Evolutionary conservation across 2,888 invertebrate genomes (phyloP).

Genomic region (Acrobasis consociella): DNA sequence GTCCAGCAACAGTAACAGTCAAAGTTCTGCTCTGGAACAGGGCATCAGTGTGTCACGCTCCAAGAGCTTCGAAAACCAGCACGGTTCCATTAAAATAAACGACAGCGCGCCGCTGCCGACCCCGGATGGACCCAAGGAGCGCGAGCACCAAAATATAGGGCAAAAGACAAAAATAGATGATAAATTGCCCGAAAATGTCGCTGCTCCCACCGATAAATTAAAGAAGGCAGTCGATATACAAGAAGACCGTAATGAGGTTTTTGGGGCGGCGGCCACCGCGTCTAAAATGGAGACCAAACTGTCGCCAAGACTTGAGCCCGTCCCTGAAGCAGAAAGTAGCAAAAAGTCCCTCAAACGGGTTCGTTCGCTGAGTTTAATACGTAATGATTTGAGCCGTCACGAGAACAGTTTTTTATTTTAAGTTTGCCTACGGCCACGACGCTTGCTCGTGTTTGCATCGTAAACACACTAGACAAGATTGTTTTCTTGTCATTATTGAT

Average conservation of each 20-base stretch:
- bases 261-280: conserved; percentile 41
- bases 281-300: conserved; percentile 36
- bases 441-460: no score
- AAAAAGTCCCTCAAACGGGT: conserved; percentile 72
- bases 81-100: conserved; percentile 51
- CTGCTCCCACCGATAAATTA: conserved; percentile 35
- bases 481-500: no score
- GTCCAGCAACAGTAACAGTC: conserved; percentile 55
- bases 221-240: conserved; percentile 58
- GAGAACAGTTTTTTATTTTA: not conserved
- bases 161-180: conserved; percentile 43
- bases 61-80: conserved; percentile 65
- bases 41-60: conserved; percentile 55
- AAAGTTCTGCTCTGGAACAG: conserved; percentile 53
- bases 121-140: conserved; percentile 56
- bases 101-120: conserved; percentile 58
- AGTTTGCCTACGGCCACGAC: no score
- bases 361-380: conserved; percentile 35
- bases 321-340: conserved; percentile 40
- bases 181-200: conserved; percentile 25
- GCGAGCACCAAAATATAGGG: conserved; percentile 37
- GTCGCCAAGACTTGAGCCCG: conserved; percentile 39
- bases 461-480: no score
- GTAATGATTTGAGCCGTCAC: not conserved
- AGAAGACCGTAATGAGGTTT: conserved; percentile 53